phyloP scores from a whole-genome alignment of 2,888 invertebrate species.

The Caenorhabditis sp. region DNA sequence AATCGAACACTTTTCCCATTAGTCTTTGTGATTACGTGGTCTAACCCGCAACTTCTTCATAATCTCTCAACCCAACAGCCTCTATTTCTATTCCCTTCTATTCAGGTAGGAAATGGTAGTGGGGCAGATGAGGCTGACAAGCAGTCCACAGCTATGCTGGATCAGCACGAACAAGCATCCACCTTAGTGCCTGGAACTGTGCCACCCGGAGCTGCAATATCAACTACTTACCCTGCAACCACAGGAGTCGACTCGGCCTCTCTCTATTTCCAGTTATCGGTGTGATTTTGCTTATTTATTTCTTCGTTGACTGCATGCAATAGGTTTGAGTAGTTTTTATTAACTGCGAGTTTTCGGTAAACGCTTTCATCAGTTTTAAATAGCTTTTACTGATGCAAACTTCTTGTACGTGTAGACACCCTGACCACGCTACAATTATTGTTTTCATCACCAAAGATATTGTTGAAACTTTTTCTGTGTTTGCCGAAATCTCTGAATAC shows the following conservation, averaged over 20 bases:
- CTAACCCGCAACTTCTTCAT: conserved; percentile 5
- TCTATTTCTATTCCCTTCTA: conserved; percentile 10
- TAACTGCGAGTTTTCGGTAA: no score
- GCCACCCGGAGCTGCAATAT: conserved; percentile 8
- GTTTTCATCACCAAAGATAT: no score
- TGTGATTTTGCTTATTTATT: conserved; percentile 22
- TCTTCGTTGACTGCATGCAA: no score
- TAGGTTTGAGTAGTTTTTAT: not conserved
- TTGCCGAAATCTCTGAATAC: not conserved
- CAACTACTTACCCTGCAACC: conserved; percentile 22
- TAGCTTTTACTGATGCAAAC: no score
- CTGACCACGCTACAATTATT: no score
- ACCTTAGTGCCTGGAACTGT: conserved; percentile 7
- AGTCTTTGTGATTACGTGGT: not conserved
- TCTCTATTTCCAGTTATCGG: conserved; percentile 63
- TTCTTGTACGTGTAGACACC: no score
- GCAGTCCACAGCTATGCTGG: conserved; percentile 4
- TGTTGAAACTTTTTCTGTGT: no score
- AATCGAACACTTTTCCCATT: no score
- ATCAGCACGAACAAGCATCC: conserved; percentile 14
- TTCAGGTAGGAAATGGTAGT: conserved; percentile 22
- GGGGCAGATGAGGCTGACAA: conserved; percentile 23
- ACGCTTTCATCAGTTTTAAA: no score
- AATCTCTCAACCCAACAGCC: not conserved
- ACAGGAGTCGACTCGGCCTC: conserved; percentile 45